These are phyloP conservation scores for Agonopterix arenella DNA, from an alignment of 2,888 invertebrate genomes.

Conservation along the genomic window DNA sequence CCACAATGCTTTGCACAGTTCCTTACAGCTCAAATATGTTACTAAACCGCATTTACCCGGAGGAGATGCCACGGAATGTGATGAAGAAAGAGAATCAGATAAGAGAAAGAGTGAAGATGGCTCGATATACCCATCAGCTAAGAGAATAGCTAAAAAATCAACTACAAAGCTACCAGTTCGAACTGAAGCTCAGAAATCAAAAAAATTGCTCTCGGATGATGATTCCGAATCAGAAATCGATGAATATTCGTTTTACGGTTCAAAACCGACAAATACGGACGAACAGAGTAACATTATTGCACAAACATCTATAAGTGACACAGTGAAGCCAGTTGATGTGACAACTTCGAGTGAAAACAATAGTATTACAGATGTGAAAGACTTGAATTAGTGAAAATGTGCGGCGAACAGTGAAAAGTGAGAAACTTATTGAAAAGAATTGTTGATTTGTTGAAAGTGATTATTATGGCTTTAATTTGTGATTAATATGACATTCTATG, in stretches of 20 bases:
- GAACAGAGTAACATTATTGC: slow-evolving; percentile 61
- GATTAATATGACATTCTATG: slow-evolving; percentile 1
- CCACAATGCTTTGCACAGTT: slow-evolving; percentile 27
- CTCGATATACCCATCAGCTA: slow-evolving; percentile 11
- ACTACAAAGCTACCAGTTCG: slow-evolving; percentile 36
- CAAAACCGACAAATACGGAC: slow-evolving; percentile 43
- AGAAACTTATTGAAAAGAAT: too few relatives aligned
- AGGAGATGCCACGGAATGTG: slow-evolving; percentile 1
- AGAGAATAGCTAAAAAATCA: slow-evolving; percentile 43
- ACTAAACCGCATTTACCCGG: slow-evolving; percentile 9
- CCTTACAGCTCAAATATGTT: slow-evolving; percentile 22
- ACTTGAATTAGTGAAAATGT: slow-evolving; percentile 20
- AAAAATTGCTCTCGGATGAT: slow-evolving; percentile 50
- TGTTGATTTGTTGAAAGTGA: background rate
- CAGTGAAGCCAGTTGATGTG: slow-evolving; percentile 57
- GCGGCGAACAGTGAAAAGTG: too few relatives aligned
- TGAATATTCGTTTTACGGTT: slow-evolving; percentile 70
- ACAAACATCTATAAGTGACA: slow-evolving; percentile 71
- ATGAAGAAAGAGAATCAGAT: slow-evolving; percentile 10
- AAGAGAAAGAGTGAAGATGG: slow-evolving; percentile 13
- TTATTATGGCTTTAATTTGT: slow-evolving; percentile 1
- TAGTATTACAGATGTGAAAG: slow-evolving; percentile 63
- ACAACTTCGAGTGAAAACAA: slow-evolving; percentile 68
- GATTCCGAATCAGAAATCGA: slow-evolving; percentile 15
- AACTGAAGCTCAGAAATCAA: slow-evolving; percentile 66